Base-by-base conservation (phyloP, 2,113 vertebrate species). In the Catagonus wagneri region DNA sequence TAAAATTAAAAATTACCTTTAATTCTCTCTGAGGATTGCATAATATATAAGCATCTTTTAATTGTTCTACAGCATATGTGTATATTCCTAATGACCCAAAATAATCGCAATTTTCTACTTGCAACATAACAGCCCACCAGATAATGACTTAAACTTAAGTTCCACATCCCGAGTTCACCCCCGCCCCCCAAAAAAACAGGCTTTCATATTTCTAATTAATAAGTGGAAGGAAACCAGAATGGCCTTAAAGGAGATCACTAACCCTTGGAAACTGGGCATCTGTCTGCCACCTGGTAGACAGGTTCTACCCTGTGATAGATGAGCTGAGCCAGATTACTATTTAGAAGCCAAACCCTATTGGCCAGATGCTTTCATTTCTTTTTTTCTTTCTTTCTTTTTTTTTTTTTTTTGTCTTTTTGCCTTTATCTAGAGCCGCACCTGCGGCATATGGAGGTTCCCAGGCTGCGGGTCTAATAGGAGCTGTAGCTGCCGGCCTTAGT, bases 281-380 rank as follows among this genome's bases (percentile, higher is more conserved):
- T 90, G 34, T 56, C 13, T 89, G 9, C 27, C 22, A 63, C 23
- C 10, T 80, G 11, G 56, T 6, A 71, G 16, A 83, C 2, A 29
- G 16, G 25, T 76, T 76, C 68, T 61, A 71, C 1, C 7, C 12
- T 80, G 4, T 76, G 61, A 80, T 3, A 14, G 16, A 81, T 34
- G 36, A 87, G 25, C 27, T 83, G 68, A 94, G 20, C 36, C 12
- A 76, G 17, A 78, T 83, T 93, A 23, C 36, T 96, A 93, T 93
- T 97, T 65, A 90, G 44, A 94, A 94, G 16, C 0, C 32, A 50
- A 72, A 27, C 58, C 17, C 50, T 92, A 63, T 7, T 95, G 56
- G 9, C 94, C 52, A 83, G 34, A 39, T 20, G 23, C 19, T 89
- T 84, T 65, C 71, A 75, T 52, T 94, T 94, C 36, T 95, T 98